phyloP scores from a whole-genome alignment of 2,113 vertebrate species.

The Junco hyemalis region DNA sequence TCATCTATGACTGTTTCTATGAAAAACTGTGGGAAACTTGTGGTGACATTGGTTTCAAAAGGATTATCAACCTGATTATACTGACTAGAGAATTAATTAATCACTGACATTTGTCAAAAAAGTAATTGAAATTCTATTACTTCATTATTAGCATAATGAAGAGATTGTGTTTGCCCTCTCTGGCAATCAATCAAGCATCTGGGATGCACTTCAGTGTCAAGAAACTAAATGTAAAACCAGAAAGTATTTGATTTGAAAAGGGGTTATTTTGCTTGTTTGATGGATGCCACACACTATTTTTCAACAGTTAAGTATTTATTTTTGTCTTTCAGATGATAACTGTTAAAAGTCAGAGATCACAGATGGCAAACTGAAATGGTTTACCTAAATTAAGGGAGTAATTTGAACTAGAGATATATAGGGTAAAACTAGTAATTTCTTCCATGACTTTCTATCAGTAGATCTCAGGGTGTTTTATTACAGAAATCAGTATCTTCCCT shows the following conservation, averaged over 20 bases:
- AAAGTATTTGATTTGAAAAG: slow-evolving; percentile 2
- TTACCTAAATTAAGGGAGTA: not conserved
- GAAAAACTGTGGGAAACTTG: not conserved
- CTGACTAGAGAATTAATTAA: slow-evolving; percentile 50
- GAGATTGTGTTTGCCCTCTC: slow-evolving; percentile 39
- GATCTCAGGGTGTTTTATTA: not conserved
- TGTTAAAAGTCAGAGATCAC: not conserved
- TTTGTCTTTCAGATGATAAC: not conserved
- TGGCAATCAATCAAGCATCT: slow-evolving; percentile 45
- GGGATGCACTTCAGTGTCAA: not conserved
- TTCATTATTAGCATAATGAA: slow-evolving; percentile 60
- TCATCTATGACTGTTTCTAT: not conserved
- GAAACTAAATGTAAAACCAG: not conserved
- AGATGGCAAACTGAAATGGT: not conserved
- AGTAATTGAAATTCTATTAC: slow-evolving; percentile 43
- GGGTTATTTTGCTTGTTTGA: not conserved
- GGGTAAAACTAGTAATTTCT: not conserved
- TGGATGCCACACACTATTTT: not conserved
- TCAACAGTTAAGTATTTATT: not conserved
- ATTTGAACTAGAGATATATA: not conserved
- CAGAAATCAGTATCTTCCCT: not conserved
- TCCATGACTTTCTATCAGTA: not conserved
- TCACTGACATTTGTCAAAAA: slow-evolving; percentile 42
- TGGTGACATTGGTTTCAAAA: slow-evolving; percentile 37
- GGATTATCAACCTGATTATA: slow-evolving; percentile 19